Conservation (phyloP, 2,113 vertebrate species). For the Dissostichus mawsoni region DNA sequence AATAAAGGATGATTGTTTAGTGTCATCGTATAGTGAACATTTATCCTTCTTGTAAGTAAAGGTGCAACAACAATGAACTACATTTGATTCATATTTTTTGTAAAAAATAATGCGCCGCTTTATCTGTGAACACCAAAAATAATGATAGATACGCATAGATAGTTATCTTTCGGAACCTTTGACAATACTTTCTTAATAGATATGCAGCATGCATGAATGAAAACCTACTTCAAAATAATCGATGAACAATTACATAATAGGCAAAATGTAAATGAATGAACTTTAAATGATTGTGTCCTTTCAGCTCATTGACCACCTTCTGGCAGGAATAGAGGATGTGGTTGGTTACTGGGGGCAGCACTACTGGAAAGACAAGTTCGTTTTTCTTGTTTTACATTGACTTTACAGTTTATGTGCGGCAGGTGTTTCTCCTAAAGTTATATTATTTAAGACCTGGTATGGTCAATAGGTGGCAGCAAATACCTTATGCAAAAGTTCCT, state of each 20-base stretch:
- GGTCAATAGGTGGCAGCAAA: conserved; percentile 74
- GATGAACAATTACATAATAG: too few relatives aligned
- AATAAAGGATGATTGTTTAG: too few relatives aligned
- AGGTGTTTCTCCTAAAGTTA: not conserved
- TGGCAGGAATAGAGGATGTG: conserved; percentile 89
- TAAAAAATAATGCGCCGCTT: not conserved
- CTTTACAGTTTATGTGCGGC: not conserved
- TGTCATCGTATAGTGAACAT: too few relatives aligned
- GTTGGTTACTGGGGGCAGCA: conserved; percentile 90
- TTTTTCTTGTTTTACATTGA: conserved; percentile 1
- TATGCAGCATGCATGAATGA: not conserved
- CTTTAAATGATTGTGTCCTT: conserved; percentile 16
- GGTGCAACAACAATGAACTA: not conserved
- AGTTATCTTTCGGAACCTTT: not conserved
- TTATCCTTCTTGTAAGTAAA: not conserved
- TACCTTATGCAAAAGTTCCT: conserved; percentile 1
- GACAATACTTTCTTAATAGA: not conserved
- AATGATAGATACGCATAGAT: not conserved
- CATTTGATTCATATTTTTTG: not conserved
- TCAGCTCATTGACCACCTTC: conserved; percentile 89
- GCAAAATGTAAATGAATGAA: not conserved
- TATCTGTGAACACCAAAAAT: not conserved
- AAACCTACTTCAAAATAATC: too few relatives aligned
- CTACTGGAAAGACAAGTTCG: conserved; percentile 92
- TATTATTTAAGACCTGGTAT: not conserved